These are phyloP conservation scores for Cetonia aurata DNA, from an alignment of 2,888 invertebrate genomes.

Conservation along the genomic window DNA sequence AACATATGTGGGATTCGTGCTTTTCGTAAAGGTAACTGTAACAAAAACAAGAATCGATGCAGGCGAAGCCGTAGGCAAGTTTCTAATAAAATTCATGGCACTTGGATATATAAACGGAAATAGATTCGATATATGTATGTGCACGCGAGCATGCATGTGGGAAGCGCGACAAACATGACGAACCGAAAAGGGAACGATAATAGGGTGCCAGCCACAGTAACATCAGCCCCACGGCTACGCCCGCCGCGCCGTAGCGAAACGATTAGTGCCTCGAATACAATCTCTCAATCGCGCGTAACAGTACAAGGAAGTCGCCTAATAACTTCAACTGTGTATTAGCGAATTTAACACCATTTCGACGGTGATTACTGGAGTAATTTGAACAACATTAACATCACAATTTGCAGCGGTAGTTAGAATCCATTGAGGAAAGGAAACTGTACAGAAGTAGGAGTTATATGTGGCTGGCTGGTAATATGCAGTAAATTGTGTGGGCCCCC, in stretches of 20 bases:
- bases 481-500: constrained; percentile 63
- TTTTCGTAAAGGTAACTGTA: too few species aligned
- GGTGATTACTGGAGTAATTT: constrained; percentile 49
- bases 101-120: constrained; percentile 38
- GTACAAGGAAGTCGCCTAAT: constrained; percentile 43
- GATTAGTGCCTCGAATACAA: constrained; percentile 44
- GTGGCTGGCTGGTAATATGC: constrained; percentile 61
- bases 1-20: too few species aligned
- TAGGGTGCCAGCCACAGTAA: constrained; percentile 8
- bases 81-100: background rate
- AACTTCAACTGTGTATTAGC: constrained; percentile 42
- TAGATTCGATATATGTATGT: constrained; percentile 38
- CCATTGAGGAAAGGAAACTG: constrained; percentile 50
- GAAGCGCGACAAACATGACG: constrained; percentile 25
- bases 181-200: constrained; percentile 32
- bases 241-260: constrained; percentile 23
- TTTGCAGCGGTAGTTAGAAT: constrained; percentile 53
- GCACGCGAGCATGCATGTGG: constrained; percentile 2
- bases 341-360: constrained; percentile 42
- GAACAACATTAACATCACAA: constrained; percentile 51
- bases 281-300: constrained; percentile 42
- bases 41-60: too few species aligned
- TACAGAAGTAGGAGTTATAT: constrained; percentile 48
- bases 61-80: too few species aligned
- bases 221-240: constrained; percentile 1